Base-by-base conservation (phyloP, 2,113 vertebrate species). In the Lanius collurio region DNA sequence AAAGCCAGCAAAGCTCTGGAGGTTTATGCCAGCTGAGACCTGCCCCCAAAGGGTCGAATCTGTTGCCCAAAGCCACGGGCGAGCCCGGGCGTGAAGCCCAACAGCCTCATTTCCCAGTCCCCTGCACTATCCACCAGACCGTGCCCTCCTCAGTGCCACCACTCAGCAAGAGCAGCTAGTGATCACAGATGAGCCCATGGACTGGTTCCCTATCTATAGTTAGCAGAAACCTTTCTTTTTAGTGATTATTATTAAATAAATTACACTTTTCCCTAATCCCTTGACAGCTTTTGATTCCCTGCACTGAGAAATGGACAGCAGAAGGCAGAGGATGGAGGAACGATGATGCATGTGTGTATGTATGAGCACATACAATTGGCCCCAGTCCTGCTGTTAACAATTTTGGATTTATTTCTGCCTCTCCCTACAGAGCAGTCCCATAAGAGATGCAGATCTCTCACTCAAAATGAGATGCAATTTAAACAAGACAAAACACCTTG, bases 401-500 rank as follows among this genome's bases (percentile, higher is more conserved):
- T 89, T 94, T 22, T 68, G 80, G 90, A 96, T 94, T 93, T 96
- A 96, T 95, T 96, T 94, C 83, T 92, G 80, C 80, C 35, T 35
- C 65, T 93, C 83, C 86, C 80, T 89, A 79, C 41, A 87, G 83
- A 95, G 80, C 80, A 50, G 74, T 79, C 62, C 94, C 87, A 30
- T 57, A 90, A 89, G 80, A 96, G 89, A 97, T 87, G 80, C 92
- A 89, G 73, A 95, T 96, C 86, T 94, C 92, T 92, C 3, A 4
- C 57, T 92, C 86, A 92, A 93, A 97, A 96, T 86, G 90, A 93
- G 96, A 95, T 93, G 90, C 88, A 94, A 92, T 96, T 96, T 80
- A 81, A 92, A 76, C 57, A 93, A 91, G 80, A 95, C 80, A 96
- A 95, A 97, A 94, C 91, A 93, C 89, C 83, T 85, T 84, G 92